Base-by-base conservation (phyloP, 1,140 invertebrate species). In the Bombus breviceps region DNA sequence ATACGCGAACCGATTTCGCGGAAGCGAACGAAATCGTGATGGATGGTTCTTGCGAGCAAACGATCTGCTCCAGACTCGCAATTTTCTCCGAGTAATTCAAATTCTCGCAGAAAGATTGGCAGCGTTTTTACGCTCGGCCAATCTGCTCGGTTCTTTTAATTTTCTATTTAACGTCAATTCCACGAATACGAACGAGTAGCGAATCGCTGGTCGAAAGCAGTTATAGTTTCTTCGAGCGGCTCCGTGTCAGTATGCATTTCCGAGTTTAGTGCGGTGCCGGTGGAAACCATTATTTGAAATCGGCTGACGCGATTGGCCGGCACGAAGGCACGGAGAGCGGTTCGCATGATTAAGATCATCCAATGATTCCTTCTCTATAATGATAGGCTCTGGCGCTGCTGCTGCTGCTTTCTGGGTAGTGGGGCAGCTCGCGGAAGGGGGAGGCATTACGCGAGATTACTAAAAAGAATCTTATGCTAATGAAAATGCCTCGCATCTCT, bases 321-420 rank as follows among this genome's bases (percentile, higher is more conserved):
- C 87, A 89, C 91, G 88, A 88, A 92, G 91, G 92, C 93, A 93
- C 92, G 93, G 92, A 92, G 94, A 95, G 93, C 93, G 93, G 92
- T 94, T 95, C 93, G 94, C 94, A 95, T 95, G 94, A 95, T 95
- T 95, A 95, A 95, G 94, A 95, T 95, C 94, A 95, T 95, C 95
- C 95, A 95, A 95, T 95, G 95, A 95, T 95, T 95, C 93, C 95
- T 95, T 95, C 95, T 95, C 94, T 95, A 95, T 95, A 95, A 95
- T 95, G 95, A 95, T 95, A 95, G 95, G 92, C 92, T 94, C 91
- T 92, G 92, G 86, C 83, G 85, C 89, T 91, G 90, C 92, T 74
- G 90, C 93, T 93, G 89, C 91, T 87, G 88, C 85, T 88, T 89
- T 89, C 79, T 72, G 80, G 68, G 75, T 87, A 88, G 87, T 85